Percentiles rank a stretch among this genome's conserved stretches.
These are phyloP conservation scores for Drosophila meridionalis DNA, from an alignment of 2,888 invertebrate genomes.

Conservation along the genomic window DNA sequence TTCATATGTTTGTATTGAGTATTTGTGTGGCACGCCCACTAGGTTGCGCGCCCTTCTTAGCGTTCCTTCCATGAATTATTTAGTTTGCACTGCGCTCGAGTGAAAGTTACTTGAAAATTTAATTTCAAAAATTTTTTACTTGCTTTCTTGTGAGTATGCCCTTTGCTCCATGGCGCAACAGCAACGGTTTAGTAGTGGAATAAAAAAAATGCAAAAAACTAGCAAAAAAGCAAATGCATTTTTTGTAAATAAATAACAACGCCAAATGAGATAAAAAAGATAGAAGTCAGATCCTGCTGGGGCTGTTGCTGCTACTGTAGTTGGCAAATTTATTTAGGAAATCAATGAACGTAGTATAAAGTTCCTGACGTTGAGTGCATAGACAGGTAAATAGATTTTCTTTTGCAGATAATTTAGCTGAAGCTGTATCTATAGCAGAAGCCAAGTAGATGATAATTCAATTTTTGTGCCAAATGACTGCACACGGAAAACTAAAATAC, in stretches of 20 bases:
- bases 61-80: conserved; percentile 71
- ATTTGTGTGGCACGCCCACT: conserved; percentile 35
- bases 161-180: conserved; percentile 23
- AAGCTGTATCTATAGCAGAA: conserved; percentile 14
- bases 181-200: conserved; percentile 32
- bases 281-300: conserved; percentile 18
- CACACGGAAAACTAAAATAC: conserved; percentile 1
- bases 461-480: conserved; percentile 36
- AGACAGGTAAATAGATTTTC: conserved; percentile 51
- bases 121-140: conserved; percentile 70
- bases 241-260: conserved; percentile 71
- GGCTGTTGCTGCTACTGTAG: conserved; percentile 24
- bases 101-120: conserved; percentile 80
- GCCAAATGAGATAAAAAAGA: conserved; percentile 60
- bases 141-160: conserved; percentile 30
- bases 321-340: conserved; percentile 66
- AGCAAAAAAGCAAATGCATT: conserved; percentile 61
- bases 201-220: not conserved
- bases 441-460: conserved; percentile 29
- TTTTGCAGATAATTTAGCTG: conserved; percentile 44
- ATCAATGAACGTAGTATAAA: conserved; percentile 62
- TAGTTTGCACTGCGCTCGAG: conserved; percentile 79
- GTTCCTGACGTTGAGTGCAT: conserved; percentile 51
- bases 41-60: conserved; percentile 26
- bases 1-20: conserved; percentile 42